Evolutionary conservation across 2,797 vertebrate genomes (phyloP), one percentile per base, ranked within the genome.

Genomic region (Rhodeus uyekii): DNA sequence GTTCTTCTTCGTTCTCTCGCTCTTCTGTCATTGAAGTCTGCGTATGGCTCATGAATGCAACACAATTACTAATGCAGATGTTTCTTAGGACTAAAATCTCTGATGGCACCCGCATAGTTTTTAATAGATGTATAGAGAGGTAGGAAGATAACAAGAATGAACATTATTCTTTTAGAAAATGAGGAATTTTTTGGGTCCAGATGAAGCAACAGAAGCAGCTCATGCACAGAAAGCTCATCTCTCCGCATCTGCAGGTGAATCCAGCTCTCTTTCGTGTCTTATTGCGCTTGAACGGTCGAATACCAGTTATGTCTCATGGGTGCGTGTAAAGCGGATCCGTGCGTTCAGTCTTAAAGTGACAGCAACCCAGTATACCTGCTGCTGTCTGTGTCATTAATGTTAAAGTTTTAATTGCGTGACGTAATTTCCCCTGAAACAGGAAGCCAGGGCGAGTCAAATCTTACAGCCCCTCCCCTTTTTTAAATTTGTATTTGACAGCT

Each of bases 41-140:
- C 18, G 6, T 29, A 29, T 39, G 42, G 64, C 64, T 79, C 29
- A 73, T 74, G 44, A 74, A 81, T 53, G 32, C 69, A 29, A 29
- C n/a, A 64, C 14, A 53, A 50, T 73, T 58, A 73, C 58, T 64
- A 32, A 24, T 34, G 55, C 29, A 46, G 50, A 80, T 71, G 38
- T 78, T 78, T 60, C 73, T 75, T 27, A 39, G 73, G 34, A 39
- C 73, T 22, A 19, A 63, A 81, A 50, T 65, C 44, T 55, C 55
- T 22, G 46, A 65, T 50, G 58, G 61, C 53, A 32, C n/a, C 3
- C 4, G 2, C 29, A 38, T 27, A 58, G 53, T 3, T 58, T 27
- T 58, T 27, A 14, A 58, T 53, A 55, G 16, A 44, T 42, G 29
- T 71, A 67, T 67, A 29, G 38, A 29, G 38, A 39, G 34, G 46